Evolutionary conservation across 2,797 vertebrate genomes (phyloP), one percentile per base, ranked within the genome.

Genomic region (Diglossa cyanea): DNA sequence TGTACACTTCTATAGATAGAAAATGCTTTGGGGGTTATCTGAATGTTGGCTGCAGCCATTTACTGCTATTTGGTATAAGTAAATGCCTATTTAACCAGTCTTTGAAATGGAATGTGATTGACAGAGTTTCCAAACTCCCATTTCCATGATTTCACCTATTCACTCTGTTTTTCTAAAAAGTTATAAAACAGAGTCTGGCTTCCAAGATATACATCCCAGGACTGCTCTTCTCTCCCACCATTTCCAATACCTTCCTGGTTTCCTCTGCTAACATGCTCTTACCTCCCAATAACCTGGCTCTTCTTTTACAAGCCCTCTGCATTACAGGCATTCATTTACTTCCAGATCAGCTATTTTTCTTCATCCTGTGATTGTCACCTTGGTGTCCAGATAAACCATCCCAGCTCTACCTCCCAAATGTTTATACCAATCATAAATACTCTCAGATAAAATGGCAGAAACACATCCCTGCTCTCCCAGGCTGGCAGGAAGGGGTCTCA

Each of bases 61-160:
- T 75, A 93, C 58, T 10, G 30, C 53, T 91, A 26, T 78, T 63
- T 81, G 47, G 62, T 94, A 18, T 76, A 87, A 90, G 79, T 30
- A 90, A 93, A 93, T 88, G 58, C 70, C 62, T 86, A 67, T 88
- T 94, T 95, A 88, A 60, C 44, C 31, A 48, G 50, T 30, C 40
- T 80, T 91, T 86, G 65, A 83, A 92, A 86, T 24, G 2, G 63
- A 86, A 57, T 89, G 47, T 72, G 42, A 77, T 54, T 87, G 75
- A 74, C 50, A 83, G 54, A 54, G 37, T 62, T 89, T 70, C 65
- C 53, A 35, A 50, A 51, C 9, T 58, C 33, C 48, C 51, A 80
- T 57, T 78, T 57, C 40, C 24, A 37, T 63, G 77, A 76, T 83
- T 91, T 70, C 45, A 76, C 16, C 39, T 85, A 28, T 74, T 79